Evolutionary conservation across 2,888 invertebrate genomes (phyloP).

Genomic region (Andrena trimmerana): DNA sequence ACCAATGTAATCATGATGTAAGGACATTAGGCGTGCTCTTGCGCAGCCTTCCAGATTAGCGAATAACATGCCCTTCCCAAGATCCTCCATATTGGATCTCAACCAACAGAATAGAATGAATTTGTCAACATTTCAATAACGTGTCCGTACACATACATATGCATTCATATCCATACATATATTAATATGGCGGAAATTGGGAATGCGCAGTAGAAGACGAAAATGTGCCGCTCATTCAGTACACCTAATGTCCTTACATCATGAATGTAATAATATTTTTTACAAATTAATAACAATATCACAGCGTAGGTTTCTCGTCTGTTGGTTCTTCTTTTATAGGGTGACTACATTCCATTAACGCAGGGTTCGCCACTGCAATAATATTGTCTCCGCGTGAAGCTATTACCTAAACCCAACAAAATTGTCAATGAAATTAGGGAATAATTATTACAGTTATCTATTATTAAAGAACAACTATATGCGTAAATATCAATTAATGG

Average conservation of each 20-base stretch:
- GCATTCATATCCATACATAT: no score
- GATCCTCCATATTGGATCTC: no score
- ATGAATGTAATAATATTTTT: slow-evolving; percentile 22
- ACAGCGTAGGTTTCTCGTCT: slow-evolving; percentile 82
- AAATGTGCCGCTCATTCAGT: no score
- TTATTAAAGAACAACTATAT: background rate
- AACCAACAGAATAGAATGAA: no score
- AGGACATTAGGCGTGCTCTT: no score
- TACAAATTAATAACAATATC: slow-evolving; percentile 71
- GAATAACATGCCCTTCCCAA: no score
- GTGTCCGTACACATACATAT: no score
- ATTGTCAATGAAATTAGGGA: background rate
- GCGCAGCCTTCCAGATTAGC: no score
- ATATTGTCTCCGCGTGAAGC: slow-evolving; percentile 94
- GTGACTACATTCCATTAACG: slow-evolving; percentile 86
- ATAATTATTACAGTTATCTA: background rate
- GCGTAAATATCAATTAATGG: background rate
- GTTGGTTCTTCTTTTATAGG: slow-evolving; percentile 83
- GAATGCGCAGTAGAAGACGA: no score
- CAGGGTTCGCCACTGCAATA: slow-evolving; percentile 95
- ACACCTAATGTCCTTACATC: no score
- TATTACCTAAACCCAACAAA: slow-evolving; percentile 87
- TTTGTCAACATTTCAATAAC: no score
- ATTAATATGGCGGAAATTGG: no score
- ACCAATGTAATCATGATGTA: background rate